A percentile compares a stretch with the other conserved stretches of the same genome.
Conservation (phyloP, 2,888 invertebrate genomes). For the Ptilodon capucinus region DNA sequence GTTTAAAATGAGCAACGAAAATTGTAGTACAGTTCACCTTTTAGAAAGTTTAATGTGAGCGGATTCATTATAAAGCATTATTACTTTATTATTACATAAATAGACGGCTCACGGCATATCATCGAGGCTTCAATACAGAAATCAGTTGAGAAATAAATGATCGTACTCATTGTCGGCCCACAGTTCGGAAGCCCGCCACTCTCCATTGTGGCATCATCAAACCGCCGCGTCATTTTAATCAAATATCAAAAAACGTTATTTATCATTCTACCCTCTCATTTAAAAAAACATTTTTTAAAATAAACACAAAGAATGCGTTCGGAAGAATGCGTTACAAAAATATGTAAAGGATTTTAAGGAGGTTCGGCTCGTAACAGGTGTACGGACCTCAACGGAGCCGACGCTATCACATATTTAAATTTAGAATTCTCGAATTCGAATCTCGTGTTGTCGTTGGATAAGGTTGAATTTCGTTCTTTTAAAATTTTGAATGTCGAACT, state of each 20-base stretch:
- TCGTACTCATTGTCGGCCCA: slow-evolving; percentile 36
- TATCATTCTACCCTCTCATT: slow-evolving; percentile 52
- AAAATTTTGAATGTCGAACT: slow-evolving; percentile 4
- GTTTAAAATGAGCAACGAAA: not conserved
- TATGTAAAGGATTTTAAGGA: slow-evolving; percentile 70
- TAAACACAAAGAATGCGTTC: slow-evolving; percentile 64
- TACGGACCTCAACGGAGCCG: slow-evolving; percentile 46
- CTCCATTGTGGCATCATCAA: slow-evolving; percentile 39
- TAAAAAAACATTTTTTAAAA: slow-evolving; percentile 51
- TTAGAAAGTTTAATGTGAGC: slow-evolving; percentile 9
- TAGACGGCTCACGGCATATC: slow-evolving; percentile 21
- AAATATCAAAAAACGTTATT: slow-evolving; percentile 56
- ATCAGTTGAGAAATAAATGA: slow-evolving; percentile 48
- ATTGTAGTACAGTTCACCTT: not conserved
- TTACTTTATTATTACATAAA: slow-evolving; percentile 20
- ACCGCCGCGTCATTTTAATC: slow-evolving; percentile 67
- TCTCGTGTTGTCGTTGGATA: no score
- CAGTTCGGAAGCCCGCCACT: slow-evolving; percentile 52
- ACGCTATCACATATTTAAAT: slow-evolving; percentile 3
- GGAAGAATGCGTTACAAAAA: slow-evolving; percentile 73
- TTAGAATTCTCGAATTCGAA: slow-evolving; percentile 17
- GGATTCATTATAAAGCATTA: slow-evolving; percentile 25
- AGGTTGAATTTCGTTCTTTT: no score
- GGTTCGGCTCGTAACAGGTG: slow-evolving; percentile 69
- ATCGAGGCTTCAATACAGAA: slow-evolving; percentile 38